These are phyloP conservation scores for Bergia sp. DNA, from an alignment of 92 coral and sea anemone genomes.

Conservation along the genomic window DNA sequence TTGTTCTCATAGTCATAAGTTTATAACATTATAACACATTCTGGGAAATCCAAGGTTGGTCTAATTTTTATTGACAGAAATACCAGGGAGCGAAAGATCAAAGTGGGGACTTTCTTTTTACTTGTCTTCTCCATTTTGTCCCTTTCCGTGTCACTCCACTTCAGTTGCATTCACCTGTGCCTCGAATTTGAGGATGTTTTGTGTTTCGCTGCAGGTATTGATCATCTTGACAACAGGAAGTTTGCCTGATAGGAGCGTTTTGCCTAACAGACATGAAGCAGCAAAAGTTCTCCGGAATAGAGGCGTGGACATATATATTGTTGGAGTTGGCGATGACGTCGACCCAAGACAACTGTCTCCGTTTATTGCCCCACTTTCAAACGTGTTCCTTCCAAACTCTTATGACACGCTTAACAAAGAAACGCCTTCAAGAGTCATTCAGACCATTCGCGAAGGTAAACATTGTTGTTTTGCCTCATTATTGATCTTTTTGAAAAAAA, in stretches of 20 bases:
- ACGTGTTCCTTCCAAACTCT: conserved; percentile 49
- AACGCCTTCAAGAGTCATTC: conserved; percentile 4
- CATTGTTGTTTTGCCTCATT: neutral
- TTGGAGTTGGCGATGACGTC: conserved; percentile 72
- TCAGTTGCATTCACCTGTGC: too few species aligned
- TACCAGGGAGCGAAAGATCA: too few species aligned
- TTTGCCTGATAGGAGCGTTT: conserved; percentile 58
- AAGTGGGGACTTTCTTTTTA: too few species aligned
- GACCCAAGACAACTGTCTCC: conserved; percentile 58
- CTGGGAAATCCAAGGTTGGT: too few species aligned
- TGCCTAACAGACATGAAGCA: conserved; percentile 48
- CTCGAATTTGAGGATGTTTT: neutral
- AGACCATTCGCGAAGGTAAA: conserved; percentile 44
- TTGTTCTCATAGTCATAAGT: too few species aligned
- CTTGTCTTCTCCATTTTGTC: too few species aligned
- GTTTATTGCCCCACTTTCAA: conserved; percentile 59
- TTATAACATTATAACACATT: too few species aligned
- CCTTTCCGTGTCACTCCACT: too few species aligned
- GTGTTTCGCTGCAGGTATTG: conserved; percentile 47
- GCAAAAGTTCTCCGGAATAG: conserved; percentile 55
- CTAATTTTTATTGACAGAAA: too few species aligned
- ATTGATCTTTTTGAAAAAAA: too few species aligned
- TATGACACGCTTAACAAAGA: conserved; percentile 40
- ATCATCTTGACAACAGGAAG: conserved; percentile 69
- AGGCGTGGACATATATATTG: conserved; percentile 63